Conservation (phyloP, 2,888 invertebrate genomes). For the Cephus rjabovi region DNA sequence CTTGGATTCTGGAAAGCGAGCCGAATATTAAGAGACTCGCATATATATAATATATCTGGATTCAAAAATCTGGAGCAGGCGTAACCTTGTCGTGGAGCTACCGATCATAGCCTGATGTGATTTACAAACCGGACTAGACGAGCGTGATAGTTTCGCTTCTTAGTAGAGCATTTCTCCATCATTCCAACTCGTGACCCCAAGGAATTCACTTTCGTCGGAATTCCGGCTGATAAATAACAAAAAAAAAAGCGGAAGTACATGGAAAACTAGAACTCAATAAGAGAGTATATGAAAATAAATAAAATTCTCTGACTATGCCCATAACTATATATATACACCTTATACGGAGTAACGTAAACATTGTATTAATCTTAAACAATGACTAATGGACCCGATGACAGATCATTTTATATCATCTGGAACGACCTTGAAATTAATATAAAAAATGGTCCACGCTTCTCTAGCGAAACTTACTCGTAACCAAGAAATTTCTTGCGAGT, state of each 20-base stretch:
- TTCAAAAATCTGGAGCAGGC: conserved; percentile 39
- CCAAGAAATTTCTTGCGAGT: not conserved
- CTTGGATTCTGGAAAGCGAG: conserved; percentile 6
- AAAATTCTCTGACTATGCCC: not conserved
- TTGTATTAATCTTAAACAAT: not conserved
- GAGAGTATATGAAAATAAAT: not conserved
- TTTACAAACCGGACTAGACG: conserved; percentile 32
- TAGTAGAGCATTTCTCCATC: not conserved
- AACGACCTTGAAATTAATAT: not conserved
- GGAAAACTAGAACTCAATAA: not conserved
- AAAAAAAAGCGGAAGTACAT: not conserved
- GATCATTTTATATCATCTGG: not conserved
- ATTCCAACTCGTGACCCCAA: conserved; percentile 14
- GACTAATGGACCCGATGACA: not conserved
- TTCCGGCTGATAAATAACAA: not conserved
- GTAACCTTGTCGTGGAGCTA: not conserved
- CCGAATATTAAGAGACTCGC: conserved; percentile 14
- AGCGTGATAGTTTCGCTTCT: conserved; percentile 3
- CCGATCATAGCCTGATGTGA: conserved; percentile 15
- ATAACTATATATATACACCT: not conserved
- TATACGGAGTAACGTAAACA: not conserved
- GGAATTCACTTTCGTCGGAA: conserved; percentile 46
- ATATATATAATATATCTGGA: not conserved
- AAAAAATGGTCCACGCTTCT: not conserved
- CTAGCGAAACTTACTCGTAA: not conserved